phyloP scores from a whole-genome alignment of 2,797 vertebrate genomes.

The Chelon auratus region DNA sequence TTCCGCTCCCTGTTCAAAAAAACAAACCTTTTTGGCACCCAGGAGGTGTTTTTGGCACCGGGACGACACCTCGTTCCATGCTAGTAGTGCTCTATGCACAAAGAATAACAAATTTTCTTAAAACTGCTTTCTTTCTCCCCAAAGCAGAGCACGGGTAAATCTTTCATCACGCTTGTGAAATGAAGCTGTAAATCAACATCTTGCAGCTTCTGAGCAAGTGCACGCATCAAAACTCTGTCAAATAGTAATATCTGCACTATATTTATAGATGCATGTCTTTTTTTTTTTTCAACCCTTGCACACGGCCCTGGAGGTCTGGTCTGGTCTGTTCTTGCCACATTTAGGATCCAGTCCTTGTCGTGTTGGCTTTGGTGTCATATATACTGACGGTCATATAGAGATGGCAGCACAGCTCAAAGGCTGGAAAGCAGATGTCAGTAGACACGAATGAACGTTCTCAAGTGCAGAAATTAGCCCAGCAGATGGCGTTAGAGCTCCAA shows the following conservation, averaged over 20 bases:
- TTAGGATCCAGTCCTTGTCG: not conserved
- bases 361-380: not conserved
- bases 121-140: constrained; percentile 17
- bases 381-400: not conserved
- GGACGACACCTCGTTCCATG: constrained; percentile 40
- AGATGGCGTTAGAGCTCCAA: constrained; percentile 62
- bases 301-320: not conserved
- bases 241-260: not conserved
- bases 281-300: not conserved
- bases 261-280: not conserved
- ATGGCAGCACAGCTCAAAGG: not conserved
- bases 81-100: constrained; percentile 15
- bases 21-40: constrained; percentile 46
- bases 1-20: constrained; percentile 25
- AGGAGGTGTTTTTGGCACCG: constrained; percentile 60
- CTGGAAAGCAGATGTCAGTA: not conserved
- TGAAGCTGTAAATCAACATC: constrained; percentile 30
- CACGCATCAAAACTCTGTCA: not conserved
- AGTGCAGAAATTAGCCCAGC: constrained; percentile 38
- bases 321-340: not conserved
- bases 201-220: not conserved
- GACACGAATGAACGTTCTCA: not conserved
- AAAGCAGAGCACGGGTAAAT: constrained; percentile 28
- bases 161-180: constrained; percentile 15
- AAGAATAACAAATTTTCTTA: constrained; percentile 30